A percentile compares a stretch with the other conserved stretches of the same genome.
phyloP scores from a whole-genome alignment of 2,888 invertebrate species.

The Cheilosia urbana region DNA sequence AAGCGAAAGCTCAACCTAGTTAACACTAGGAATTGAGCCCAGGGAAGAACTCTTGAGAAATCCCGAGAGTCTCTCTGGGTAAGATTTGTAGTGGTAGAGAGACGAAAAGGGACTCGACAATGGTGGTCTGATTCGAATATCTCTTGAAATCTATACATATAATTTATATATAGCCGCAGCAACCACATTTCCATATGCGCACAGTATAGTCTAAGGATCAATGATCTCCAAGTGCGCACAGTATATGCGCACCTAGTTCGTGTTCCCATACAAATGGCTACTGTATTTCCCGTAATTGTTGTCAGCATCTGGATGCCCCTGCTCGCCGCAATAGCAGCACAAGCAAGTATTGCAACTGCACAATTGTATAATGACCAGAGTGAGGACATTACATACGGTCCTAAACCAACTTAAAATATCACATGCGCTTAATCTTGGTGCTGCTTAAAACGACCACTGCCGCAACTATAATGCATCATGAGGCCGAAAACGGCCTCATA shows the following conservation, averaged over 20 bases:
- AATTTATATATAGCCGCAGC: no score
- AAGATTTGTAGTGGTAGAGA: no score
- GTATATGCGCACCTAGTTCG: conserved; percentile 17
- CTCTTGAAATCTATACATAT: no score
- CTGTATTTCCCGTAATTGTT: conserved; percentile 63
- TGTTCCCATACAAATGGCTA: conserved; percentile 55
- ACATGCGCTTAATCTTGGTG: conserved; percentile 66
- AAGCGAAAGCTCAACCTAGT: no score
- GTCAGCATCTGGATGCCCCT: conserved; percentile 27
- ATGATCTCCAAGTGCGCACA: not conserved
- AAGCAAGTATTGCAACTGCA: conserved; percentile 37
- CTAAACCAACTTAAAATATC: conserved; percentile 68
- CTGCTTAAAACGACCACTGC: conserved; percentile 58
- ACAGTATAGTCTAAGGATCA: not conserved
- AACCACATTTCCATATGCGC: no score
- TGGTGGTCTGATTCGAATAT: no score
- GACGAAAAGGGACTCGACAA: no score
- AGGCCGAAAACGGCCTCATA: conserved; percentile 59
- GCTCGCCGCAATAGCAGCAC: not conserved
- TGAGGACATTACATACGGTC: conserved; percentile 33
- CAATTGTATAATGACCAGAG: conserved; percentile 25
- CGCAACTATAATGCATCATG: conserved; percentile 19
- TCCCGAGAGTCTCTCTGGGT: no score
- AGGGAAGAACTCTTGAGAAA: no score
- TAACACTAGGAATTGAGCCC: no score